A percentile compares a stretch with the other conserved stretches of the same genome.
Evolutionary conservation across 2,888 invertebrate species (phyloP).

Genomic region (Agrotis ipsilon): DNA sequence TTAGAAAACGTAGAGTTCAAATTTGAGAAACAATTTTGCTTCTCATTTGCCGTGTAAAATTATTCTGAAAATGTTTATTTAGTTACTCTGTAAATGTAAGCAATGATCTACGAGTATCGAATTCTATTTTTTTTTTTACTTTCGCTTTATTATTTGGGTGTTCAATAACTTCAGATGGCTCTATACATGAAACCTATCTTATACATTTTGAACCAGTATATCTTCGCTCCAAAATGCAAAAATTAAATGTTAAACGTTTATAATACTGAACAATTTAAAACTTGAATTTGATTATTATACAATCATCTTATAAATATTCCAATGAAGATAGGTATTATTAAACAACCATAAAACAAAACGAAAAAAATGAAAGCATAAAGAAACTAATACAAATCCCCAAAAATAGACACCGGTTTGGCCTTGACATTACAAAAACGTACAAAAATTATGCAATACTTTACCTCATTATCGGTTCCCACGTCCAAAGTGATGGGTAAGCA

Average conservation of each 20-base stretch:
- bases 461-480: conserved; percentile 98
- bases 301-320: conserved; percentile 12
- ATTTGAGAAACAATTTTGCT: background rate
- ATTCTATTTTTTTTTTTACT: conserved; percentile 23
- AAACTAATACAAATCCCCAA: conserved; percentile 11
- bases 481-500: conserved; percentile 98
- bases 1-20: background rate
- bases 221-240: background rate
- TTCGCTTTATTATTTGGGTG: background rate
- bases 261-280: background rate
- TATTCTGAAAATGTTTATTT: conserved; percentile 27
- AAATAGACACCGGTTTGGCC: conserved; percentile 35
- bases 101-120: conserved; percentile 8
- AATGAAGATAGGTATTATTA: background rate
- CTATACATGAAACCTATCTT: too few relatives aligned
- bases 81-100: conserved; percentile 13
- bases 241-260: background rate
- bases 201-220: too few relatives aligned
- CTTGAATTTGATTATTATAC: background rate
- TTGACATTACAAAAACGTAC: conserved; percentile 50
- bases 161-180: background rate
- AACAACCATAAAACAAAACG: conserved; percentile 18
- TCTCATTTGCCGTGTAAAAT: conserved; percentile 1
- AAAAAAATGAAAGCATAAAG: conserved; percentile 19
- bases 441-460: conserved; percentile 69